Percentiles rank a stretch among this genome's conserved stretches.
These are phyloP conservation scores for Erpornis zantholeuca DNA, from an alignment of 2,113 vertebrate genomes.

Conservation along the genomic window DNA sequence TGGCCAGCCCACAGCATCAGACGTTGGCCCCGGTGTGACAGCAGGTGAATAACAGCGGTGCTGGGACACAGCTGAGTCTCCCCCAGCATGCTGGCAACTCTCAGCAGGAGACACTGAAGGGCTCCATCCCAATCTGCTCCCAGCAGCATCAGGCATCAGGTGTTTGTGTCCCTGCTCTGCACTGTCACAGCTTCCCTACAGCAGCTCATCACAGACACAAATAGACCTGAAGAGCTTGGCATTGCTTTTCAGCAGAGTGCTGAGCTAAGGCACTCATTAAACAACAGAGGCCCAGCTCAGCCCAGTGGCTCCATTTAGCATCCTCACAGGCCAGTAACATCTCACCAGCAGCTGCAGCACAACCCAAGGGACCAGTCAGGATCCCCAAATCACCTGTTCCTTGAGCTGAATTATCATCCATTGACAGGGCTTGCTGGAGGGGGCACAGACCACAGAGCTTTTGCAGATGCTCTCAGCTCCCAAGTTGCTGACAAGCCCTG, in stretches of 20 bases:
- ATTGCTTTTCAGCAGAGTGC: background rate
- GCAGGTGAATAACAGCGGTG: background rate
- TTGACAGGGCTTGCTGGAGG: background rate
- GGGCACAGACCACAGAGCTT: background rate
- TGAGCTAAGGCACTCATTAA: accelerated
- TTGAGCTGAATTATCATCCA: background rate
- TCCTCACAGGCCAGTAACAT: background rate
- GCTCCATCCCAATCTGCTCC: background rate
- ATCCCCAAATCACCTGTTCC: background rate
- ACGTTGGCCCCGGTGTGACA: accelerated
- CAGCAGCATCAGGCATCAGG: background rate
- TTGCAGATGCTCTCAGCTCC: background rate
- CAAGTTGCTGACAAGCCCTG: background rate
- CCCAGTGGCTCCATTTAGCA: background rate
- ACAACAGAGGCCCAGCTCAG: background rate
- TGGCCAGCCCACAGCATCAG: background rate
- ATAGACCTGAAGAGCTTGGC: background rate
- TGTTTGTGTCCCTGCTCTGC: background rate
- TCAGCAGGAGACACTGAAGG: background rate
- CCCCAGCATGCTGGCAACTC: accelerated
- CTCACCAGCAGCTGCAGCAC: background rate
- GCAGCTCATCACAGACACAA: background rate
- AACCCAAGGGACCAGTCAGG: too few species aligned
- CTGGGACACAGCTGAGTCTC: background rate
- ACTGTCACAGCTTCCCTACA: background rate